These are phyloP conservation scores for Tarsius wallacei DNA, from an alignment of 2,797 vertebrate genomes.

Conservation along the genomic window DNA sequence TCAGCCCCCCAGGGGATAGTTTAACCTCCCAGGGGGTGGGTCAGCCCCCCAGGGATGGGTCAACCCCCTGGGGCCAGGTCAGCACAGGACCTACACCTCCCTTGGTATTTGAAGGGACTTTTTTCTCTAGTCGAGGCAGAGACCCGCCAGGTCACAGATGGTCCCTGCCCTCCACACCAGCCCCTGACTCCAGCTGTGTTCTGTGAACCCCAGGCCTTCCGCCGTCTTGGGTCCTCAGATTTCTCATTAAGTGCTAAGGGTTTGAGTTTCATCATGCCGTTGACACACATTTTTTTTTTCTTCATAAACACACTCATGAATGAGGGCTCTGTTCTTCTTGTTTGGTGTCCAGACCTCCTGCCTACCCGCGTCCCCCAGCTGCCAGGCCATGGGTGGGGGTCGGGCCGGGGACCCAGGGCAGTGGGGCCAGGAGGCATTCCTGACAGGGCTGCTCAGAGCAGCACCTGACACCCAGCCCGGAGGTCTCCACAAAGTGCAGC, in stretches of 20 bases:
- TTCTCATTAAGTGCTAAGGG: constrained; percentile 49
- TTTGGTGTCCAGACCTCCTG: constrained; percentile 21
- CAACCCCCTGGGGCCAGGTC: not conserved
- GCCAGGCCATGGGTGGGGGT: not conserved
- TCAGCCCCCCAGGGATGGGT: not conserved
- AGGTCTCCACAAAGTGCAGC: not conserved
- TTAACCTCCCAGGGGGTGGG: no score
- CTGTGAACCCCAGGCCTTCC: constrained; percentile 69
- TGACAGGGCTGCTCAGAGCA: not conserved
- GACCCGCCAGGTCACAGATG: not conserved
- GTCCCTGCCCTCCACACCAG: accelerated
- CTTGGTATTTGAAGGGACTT: not conserved
- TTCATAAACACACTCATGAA: constrained; percentile 67
- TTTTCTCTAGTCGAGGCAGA: not conserved
- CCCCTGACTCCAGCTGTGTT: constrained; percentile 71
- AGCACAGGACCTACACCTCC: not conserved
- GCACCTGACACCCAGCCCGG: not conserved
- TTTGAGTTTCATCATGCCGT: constrained; percentile 83
- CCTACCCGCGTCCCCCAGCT: not conserved
- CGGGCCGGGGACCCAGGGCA: not conserved
- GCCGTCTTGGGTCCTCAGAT: constrained; percentile 59
- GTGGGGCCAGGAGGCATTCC: not conserved
- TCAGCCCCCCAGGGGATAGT: no score
- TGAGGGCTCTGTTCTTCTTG: constrained; percentile 65
- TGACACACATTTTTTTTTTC: constrained; percentile 72